Base-by-base conservation (phyloP, 2,797 vertebrate genomes). In the Pangasius mekongensis region DNA sequence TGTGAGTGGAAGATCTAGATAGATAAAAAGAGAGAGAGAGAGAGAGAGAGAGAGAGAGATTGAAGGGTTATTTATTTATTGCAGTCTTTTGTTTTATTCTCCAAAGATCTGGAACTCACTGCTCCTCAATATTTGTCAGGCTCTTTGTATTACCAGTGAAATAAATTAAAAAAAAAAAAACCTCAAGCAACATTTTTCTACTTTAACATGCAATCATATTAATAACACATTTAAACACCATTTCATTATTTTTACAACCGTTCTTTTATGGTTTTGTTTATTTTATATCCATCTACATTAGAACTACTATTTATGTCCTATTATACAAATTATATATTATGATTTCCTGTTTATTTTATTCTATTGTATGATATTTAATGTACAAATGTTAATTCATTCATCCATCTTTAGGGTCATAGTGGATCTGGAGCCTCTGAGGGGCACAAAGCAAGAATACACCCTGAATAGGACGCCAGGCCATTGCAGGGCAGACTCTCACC, bases 51-150 rank as follows among this genome's bases (percentile, higher is more conserved):
- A 54, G 36, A 64, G 47, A 58, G 56, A 66, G 27, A 30, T 52
- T 27, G 73, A 33, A 22, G 33, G 69, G 52, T 82, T 64, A 81
- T 82, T 87, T 85, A 80, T 64, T 47, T 86, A 85, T 74, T 74
- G 24, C 71, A 43, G 16, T 0, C 22, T 74, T 86, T 73, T 84
- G 3, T 85, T 85, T 69, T 36, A 69, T 52, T 43, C 36, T 74
- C 69, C 49, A 85, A 60, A 85, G 69, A 84, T 43, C 24, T 85
- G 52, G 22, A 76, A 74, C 69, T 74, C 69, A 43, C 24, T 76
- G 10, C 27, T 43, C 18, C 27, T 76, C 27, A n/a, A 76, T 74
- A 60, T 76, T 47, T 76, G 54, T n/a, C 33, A 76, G 56, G 3
- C 56, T 76, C 47, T 54, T 66, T 69, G 36, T 78, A 39, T 86